Conservation (phyloP, 2,797 vertebrate species). For the Lycodopsis pacificus region DNA sequence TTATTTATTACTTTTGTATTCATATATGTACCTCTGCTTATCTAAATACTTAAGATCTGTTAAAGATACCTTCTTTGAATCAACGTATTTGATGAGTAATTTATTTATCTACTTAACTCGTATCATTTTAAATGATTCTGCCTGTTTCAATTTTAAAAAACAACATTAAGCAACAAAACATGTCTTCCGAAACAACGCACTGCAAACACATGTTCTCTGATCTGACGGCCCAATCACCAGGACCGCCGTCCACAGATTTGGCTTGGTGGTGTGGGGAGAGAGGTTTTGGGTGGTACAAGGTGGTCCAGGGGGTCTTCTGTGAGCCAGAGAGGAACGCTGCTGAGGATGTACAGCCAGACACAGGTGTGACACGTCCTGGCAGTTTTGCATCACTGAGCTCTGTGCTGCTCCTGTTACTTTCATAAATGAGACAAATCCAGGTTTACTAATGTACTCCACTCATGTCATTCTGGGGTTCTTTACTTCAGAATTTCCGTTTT, state of each 20-base stretch:
- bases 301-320: background rate
- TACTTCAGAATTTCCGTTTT: no score
- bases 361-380: background rate
- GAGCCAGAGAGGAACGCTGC: constrained; percentile 1
- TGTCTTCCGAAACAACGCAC: background rate
- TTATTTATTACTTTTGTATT: background rate
- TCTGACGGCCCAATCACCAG: background rate
- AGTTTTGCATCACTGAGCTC: no score
- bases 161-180: background rate
- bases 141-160: background rate
- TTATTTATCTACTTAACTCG: background rate
- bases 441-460: no score
- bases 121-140: background rate
- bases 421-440: background rate
- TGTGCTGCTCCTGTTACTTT: background rate
- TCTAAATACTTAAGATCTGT: background rate
- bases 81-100: background rate
- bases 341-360: constrained; percentile 4
- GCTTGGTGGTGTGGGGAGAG: background rate
- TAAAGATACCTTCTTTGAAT: background rate
- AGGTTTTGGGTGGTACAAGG: background rate
- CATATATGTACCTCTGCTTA: background rate
- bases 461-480: no score
- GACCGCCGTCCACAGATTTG: background rate
- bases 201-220: background rate